Evolutionary conservation across 2,888 invertebrate genomes (phyloP).

Genomic region (Leistus spinibarbis): DNA sequence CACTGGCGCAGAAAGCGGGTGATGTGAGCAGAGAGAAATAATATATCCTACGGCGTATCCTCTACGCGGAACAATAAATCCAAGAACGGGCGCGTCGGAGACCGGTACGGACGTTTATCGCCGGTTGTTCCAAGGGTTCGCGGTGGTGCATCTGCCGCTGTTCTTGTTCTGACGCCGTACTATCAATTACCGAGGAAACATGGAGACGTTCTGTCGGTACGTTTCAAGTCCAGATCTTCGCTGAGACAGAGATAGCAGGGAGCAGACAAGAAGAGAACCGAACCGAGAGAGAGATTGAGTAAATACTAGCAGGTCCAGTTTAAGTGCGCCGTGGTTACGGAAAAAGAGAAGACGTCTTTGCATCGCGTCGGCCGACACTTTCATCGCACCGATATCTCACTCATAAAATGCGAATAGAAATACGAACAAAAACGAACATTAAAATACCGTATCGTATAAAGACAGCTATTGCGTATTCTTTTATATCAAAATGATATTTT

Average conservation of each 20-base stretch:
- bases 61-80: slow-evolving; percentile 8
- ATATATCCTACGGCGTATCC: background rate
- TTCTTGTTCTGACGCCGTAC: slow-evolving; percentile 14
- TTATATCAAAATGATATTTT: background rate
- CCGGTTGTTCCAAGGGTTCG: background rate
- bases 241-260: background rate
- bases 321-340: background rate
- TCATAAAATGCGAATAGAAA: background rate
- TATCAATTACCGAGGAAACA: slow-evolving; percentile 26
- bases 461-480: background rate
- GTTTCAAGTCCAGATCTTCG: slow-evolving; percentile 27
- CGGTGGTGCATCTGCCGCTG: slow-evolving; percentile 8
- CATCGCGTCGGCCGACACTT: background rate
- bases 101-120: slow-evolving; percentile 5
- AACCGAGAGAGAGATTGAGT: background rate
- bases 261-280: background rate
- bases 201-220: slow-evolving; percentile 16
- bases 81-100: background rate
- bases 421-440: background rate
- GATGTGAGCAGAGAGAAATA: background rate
- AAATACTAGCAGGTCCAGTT: background rate
- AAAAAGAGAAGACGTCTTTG: background rate
- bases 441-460: too few relatives aligned
- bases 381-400: background rate
- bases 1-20: background rate